A percentile compares a stretch with the other conserved stretches of the same genome.
These are phyloP conservation scores for Tragelaphus strepsiceros DNA, from an alignment of 2,113 vertebrate genomes.

Conservation along the genomic window DNA sequence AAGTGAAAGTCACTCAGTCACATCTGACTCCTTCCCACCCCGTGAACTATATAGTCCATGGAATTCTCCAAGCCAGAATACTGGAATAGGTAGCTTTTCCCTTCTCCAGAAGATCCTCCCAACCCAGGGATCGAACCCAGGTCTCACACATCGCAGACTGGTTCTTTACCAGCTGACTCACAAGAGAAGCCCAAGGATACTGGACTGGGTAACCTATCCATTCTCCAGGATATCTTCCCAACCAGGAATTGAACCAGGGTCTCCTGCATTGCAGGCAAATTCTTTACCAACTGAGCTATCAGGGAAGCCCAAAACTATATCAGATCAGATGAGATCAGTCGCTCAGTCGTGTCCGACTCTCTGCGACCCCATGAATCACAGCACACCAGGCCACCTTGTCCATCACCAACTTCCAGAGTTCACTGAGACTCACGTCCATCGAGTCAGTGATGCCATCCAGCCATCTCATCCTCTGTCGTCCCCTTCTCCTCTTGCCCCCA, in stretches of 20 bases:
- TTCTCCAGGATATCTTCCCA: background rate
- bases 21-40: background rate
- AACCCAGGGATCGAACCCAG: background rate
- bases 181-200: background rate
- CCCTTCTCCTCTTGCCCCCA: too few relatives aligned
- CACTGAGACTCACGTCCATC: too few relatives aligned
- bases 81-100: background rate
- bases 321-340: too few relatives aligned
- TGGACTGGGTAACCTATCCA: background rate
- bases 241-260: background rate
- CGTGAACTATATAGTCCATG: background rate
- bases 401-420: too few relatives aligned
- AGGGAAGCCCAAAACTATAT: background rate
- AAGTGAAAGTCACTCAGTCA: background rate
- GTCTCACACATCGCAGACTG: background rate
- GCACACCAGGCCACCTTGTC: too few relatives aligned
- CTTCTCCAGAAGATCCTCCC: background rate
- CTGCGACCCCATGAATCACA: too few relatives aligned
- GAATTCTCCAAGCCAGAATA: background rate
- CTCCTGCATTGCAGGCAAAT: background rate
- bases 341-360: too few relatives aligned
- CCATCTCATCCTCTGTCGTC: too few relatives aligned
- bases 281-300: background rate
- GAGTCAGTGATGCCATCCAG: too few relatives aligned
- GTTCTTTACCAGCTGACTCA: background rate